Evolutionary conservation across 2,113 vertebrate species (phyloP), one percentile per base, ranked within the genome.

Genomic region (Coptodon rendalli): DNA sequence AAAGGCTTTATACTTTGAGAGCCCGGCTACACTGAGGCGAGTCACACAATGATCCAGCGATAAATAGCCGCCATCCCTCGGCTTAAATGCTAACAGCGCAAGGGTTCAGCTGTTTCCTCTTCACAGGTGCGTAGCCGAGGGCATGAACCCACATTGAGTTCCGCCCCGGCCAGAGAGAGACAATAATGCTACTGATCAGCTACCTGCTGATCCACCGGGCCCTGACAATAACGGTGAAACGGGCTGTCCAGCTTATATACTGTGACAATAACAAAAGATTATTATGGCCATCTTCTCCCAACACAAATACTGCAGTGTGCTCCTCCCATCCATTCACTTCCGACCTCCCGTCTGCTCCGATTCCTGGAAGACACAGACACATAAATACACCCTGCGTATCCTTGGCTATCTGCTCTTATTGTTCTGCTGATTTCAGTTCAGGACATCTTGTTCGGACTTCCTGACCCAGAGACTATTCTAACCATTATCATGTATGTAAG

Each of bases 81-180:
- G 50, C 50, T 3, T n/a, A 53, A 53, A 53, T n/a, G 19, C 50
- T 53, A 3, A n/a, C 50, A 53, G 50, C 2, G 19, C 5, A n/a
- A n/a, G 19, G 50, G 50, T n/a, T n/a, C 19, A n/a, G 19, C 19
- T n/a, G n/a, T 24, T 54, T 12, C 9, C 19, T 54, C 52, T 22
- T 54, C 17, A 54, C 9, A 1, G 53, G 53, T n/a, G 19, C 5
- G 5, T 53, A n/a, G 50, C 9, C 5, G 19, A 53, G 50, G 17
- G 50, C 50, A n/a, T 31, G 57, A 61, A 19, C 57, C 57, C 29
- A 34, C 29, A 34, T 34, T 61, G 29, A 61, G 57, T 59, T 59
- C 27, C 0, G 2, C 56, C 56, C 56, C 2, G 3, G 56, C 7
- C 5, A 59, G 56, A 59, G 27, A 31, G 57, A 17, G 8, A 61